Evolutionary conservation across 64 coral and sea anemone genomes (phyloP).

Genomic region (Stichodactyla mertensii): DNA sequence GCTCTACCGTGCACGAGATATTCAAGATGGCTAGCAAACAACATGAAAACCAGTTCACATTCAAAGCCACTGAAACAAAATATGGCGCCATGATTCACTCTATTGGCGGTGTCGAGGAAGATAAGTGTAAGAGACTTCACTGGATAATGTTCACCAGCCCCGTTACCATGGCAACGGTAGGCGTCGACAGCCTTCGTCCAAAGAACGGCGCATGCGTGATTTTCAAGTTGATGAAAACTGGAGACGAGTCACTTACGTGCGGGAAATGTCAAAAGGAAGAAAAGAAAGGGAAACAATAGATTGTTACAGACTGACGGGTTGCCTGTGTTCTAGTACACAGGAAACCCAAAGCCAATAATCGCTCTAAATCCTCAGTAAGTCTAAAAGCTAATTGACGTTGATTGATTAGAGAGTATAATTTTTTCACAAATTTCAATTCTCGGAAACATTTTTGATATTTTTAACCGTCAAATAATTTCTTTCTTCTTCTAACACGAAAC

Average conservation of each 20-base stretch:
- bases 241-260: not conserved
- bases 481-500: no score
- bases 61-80: not conserved
- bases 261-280: not conserved
- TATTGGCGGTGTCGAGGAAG: conserved; percentile 39
- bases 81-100: conserved; percentile 51
- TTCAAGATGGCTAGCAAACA: not conserved
- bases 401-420: not conserved
- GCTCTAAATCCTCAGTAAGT: not conserved
- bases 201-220: conserved; percentile 43
- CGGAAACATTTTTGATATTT: not conserved
- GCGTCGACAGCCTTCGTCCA: conserved; percentile 61
- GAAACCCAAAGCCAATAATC: not conserved
- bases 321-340: not conserved
- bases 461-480: not conserved
- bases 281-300: not conserved
- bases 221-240: conserved; percentile 63
- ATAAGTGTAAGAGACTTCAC: conserved; percentile 6
- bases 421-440: not conserved
- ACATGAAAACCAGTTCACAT: not conserved
- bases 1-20: conserved; percentile 1
- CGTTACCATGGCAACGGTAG: conserved; percentile 28
- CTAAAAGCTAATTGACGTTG: not conserved
- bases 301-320: not conserved
- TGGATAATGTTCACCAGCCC: conserved; percentile 62